Evolutionary conservation across 1,140 invertebrate species (phyloP).

Genomic region (Teleopsis dalmanni): DNA sequence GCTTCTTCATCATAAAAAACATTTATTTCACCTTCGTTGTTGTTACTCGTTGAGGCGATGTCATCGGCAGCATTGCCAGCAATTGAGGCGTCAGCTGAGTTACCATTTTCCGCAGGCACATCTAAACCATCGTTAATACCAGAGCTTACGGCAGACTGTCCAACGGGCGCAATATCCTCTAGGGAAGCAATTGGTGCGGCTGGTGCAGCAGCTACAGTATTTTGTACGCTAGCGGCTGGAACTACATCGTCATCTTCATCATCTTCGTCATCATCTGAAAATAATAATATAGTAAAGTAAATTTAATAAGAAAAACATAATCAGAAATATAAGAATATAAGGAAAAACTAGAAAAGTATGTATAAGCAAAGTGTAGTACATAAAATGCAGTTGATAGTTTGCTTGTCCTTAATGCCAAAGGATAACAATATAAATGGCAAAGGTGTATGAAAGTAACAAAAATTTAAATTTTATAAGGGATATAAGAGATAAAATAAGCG

Average conservation of each 20-base stretch:
- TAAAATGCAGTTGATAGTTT: too few relatives aligned
- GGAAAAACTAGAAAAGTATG: too few relatives aligned
- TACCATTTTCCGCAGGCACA: conserved; percentile 32
- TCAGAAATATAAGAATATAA: too few relatives aligned
- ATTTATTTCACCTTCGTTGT: conserved; percentile 43
- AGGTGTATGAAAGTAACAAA: too few relatives aligned
- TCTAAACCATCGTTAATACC: conserved; percentile 40
- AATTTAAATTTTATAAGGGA: too few relatives aligned
- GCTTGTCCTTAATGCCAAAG: too few relatives aligned
- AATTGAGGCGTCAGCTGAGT: conserved; percentile 34
- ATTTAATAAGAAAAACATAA: not conserved
- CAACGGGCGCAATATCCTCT: conserved; percentile 45
- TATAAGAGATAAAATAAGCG: too few relatives aligned
- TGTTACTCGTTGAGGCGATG: conserved; percentile 28
- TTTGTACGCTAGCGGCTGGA: conserved; percentile 41
- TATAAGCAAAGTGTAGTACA: too few relatives aligned
- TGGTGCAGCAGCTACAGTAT: conserved; percentile 45
- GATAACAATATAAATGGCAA: too few relatives aligned
- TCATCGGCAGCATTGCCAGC: conserved; percentile 30
- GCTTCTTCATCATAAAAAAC: conserved; percentile 48
- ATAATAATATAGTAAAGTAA: not conserved
- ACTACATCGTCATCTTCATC: conserved; percentile 68
- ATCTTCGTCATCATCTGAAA: conserved; percentile 43
- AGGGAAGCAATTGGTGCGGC: conserved; percentile 45
- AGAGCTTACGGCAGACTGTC: conserved; percentile 36